These are phyloP conservation scores for Stercorarius parasiticus DNA, from an alignment of 2,113 vertebrate species.

Conservation along the genomic window DNA sequence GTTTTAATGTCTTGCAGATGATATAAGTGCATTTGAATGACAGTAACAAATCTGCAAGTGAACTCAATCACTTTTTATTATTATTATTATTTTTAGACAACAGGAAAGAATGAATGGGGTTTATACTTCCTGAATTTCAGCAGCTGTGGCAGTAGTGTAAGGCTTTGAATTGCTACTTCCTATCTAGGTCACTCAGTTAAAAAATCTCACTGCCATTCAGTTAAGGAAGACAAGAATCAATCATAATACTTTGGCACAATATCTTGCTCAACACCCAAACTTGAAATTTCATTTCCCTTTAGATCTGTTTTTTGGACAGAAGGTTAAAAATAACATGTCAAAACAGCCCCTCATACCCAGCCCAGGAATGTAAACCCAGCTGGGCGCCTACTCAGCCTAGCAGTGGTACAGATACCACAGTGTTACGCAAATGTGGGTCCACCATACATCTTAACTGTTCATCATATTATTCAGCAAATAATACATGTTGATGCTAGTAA, in stretches of 20 bases:
- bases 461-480: background rate
- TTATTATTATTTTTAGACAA: background rate
- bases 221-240: background rate
- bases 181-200: background rate
- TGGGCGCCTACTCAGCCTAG: background rate
- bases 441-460: background rate
- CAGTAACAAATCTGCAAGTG: background rate
- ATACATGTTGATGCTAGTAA: background rate
- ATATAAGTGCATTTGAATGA: background rate
- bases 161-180: background rate
- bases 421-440: background rate
- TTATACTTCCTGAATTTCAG: slow-evolving; percentile 15
- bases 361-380: background rate
- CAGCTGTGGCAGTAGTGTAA: background rate
- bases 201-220: background rate
- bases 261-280: background rate
- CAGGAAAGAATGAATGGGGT: background rate
- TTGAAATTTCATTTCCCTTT: background rate
- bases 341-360: background rate
- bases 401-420: background rate
- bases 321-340: background rate
- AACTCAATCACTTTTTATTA: background rate
- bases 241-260: background rate
- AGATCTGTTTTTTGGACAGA: background rate
- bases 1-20: background rate